Conservation (phyloP, 92 coral and sea anemone genomes). For the Porites rus region DNA sequence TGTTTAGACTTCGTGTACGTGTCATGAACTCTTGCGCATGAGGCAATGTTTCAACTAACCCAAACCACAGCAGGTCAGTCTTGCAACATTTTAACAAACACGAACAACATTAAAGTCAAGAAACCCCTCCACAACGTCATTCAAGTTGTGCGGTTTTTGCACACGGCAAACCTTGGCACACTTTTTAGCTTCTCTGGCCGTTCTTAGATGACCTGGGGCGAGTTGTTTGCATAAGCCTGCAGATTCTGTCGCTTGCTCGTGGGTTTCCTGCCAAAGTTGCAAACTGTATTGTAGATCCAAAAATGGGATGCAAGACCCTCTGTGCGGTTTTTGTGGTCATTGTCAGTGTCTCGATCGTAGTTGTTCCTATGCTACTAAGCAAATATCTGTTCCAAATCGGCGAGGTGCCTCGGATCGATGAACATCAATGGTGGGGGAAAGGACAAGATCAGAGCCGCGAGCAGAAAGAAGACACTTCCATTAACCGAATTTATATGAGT, state of each 20-base stretch:
- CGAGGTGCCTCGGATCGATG: constrained; percentile 20
- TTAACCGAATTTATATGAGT: constrained; percentile 64
- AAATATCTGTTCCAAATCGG: constrained; percentile 19
- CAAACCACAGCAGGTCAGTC: no score
- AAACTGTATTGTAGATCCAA: no score
- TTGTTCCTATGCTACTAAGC: constrained; percentile 31
- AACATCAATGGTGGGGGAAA: constrained; percentile 89
- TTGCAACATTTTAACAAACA: no score
- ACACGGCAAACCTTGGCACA: no score
- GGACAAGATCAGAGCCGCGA: constrained; percentile 16
- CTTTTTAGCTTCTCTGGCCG: no score
- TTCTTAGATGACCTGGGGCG: not conserved
- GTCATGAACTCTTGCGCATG: no score
- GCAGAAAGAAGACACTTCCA: constrained; percentile 42
- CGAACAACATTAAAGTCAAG: no score
- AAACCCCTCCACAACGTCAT: no score
- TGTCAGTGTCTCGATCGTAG: constrained; percentile 31
- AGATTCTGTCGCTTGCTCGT: no score
- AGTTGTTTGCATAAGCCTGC: not conserved
- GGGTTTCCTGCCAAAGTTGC: not conserved
- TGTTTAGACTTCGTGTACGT: no score
- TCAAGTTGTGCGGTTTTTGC: no score
- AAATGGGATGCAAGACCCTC: constrained; percentile 29
- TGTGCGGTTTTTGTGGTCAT: constrained; percentile 37
- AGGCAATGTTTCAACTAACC: no score